These are phyloP conservation scores for Sinodicranocentrus sp. DNA, from an alignment of 2,888 invertebrate species.

Conservation along the genomic window DNA sequence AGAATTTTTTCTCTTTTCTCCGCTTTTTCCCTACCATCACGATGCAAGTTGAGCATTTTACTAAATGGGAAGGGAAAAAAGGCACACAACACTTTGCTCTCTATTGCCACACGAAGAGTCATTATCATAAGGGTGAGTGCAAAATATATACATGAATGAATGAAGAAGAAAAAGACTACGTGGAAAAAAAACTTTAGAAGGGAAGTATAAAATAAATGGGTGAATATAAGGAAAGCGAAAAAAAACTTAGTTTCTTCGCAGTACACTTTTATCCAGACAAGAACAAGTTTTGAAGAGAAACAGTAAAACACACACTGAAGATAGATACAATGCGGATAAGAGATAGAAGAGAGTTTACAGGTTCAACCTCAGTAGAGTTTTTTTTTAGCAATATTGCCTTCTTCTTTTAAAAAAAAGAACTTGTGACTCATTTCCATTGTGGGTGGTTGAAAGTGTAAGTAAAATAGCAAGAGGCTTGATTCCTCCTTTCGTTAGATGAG, in stretches of 20 bases:
- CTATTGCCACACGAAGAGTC: conserved; percentile 8
- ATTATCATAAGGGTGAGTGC: conserved; percentile 27
- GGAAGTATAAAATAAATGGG: too few relatives aligned
- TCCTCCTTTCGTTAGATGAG: neutral
- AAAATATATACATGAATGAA: conserved; percentile 2
- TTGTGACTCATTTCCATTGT: conserved; percentile 14
- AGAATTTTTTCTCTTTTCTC: conserved; percentile 11
- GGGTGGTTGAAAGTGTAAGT: neutral
- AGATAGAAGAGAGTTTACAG: too few relatives aligned
- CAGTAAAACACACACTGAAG: too few relatives aligned
- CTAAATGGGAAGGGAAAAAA: conserved; percentile 26
- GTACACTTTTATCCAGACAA: neutral
- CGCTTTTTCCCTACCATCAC: neutral
- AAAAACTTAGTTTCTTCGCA: neutral
- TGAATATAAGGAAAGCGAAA: too few relatives aligned
- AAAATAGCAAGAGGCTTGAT: neutral
- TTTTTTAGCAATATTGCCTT: conserved; percentile 5
- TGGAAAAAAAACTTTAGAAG: neutral
- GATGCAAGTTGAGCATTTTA: conserved; percentile 1
- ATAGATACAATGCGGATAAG: conserved; percentile 21
- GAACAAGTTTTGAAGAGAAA: neutral
- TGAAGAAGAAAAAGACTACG: conserved; percentile 1
- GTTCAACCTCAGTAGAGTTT: too few relatives aligned
- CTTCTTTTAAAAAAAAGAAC: neutral
- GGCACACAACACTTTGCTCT: neutral